Evolutionary conservation across 2,888 invertebrate genomes (phyloP).

Genomic region (Cheilosia vernalis): DNA sequence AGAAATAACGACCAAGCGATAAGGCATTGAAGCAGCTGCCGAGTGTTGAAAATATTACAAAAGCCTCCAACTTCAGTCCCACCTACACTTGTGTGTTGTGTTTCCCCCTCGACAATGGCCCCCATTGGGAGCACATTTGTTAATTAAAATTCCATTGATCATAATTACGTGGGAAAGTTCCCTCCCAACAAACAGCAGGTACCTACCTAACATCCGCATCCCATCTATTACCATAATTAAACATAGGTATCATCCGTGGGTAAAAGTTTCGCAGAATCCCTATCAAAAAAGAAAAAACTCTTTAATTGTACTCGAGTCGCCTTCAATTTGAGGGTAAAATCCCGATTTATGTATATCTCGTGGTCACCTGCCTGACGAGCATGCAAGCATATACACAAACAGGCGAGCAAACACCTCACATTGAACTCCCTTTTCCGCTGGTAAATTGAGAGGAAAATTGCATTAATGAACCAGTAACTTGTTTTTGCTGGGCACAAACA

Average conservation of each 20-base stretch:
- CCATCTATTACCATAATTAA: conserved; percentile 20
- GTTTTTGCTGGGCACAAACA: conserved; percentile 39
- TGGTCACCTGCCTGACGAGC: conserved; percentile 49
- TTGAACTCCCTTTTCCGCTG: neutral
- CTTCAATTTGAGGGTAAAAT: conserved; percentile 47
- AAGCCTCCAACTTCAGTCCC: neutral
- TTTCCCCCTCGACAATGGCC: neutral
- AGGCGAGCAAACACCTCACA: conserved; percentile 14
- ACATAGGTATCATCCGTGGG: conserved; percentile 18
- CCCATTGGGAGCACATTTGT: neutral
- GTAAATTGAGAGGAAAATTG: conserved; percentile 69
- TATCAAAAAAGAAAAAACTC: conserved; percentile 15
- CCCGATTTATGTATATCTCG: neutral
- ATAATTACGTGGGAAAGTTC: conserved; percentile 4
- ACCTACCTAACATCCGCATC: neutral
- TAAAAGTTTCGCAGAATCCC: conserved; percentile 30
- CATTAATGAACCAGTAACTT: conserved; percentile 73
- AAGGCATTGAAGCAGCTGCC: too few relatives aligned
- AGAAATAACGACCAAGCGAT: too few relatives aligned
- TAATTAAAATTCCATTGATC: conserved; percentile 30
- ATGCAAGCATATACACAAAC: neutral
- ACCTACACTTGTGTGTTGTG: neutral
- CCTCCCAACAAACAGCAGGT: too few relatives aligned
- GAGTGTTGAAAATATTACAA: too few relatives aligned
- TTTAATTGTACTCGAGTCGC: conserved; percentile 37